Evolutionary conservation across 2,797 vertebrate species (phyloP).

Genomic region (Syndactyla subalaris): DNA sequence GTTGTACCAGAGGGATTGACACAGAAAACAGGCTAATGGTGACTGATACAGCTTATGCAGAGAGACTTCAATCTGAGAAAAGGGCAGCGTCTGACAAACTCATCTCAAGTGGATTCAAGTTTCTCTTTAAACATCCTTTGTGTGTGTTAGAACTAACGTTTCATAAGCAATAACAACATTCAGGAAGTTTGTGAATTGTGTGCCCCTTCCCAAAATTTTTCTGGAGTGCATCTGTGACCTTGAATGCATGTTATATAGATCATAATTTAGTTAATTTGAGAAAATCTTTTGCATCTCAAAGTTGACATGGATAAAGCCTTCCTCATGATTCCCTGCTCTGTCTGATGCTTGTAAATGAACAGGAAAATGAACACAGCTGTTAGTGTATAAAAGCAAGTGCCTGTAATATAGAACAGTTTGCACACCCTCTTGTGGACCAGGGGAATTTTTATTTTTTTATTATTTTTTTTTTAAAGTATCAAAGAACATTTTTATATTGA

Average conservation of each 20-base stretch:
- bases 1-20: background rate
- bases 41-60: background rate
- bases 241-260: background rate
- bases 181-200: background rate
- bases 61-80: background rate
- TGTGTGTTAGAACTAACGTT: background rate
- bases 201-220: background rate
- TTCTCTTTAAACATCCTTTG: background rate
- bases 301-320: background rate
- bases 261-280: background rate
- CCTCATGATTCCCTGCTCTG: background rate
- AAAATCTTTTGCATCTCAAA: background rate
- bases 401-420: background rate
- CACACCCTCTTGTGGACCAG: background rate
- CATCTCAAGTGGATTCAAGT: background rate
- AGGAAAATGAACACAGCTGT: background rate
- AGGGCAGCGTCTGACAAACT: background rate
- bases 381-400: background rate
- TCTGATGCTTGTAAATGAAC: background rate
- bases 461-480: background rate
- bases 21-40: background rate
- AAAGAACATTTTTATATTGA: background rate
- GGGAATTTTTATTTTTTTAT: background rate
- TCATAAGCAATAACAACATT: background rate
- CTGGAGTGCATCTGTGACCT: background rate